Evolutionary conservation across 2,888 invertebrate genomes (phyloP).

Genomic region (Galerucella nymphaeae): DNA sequence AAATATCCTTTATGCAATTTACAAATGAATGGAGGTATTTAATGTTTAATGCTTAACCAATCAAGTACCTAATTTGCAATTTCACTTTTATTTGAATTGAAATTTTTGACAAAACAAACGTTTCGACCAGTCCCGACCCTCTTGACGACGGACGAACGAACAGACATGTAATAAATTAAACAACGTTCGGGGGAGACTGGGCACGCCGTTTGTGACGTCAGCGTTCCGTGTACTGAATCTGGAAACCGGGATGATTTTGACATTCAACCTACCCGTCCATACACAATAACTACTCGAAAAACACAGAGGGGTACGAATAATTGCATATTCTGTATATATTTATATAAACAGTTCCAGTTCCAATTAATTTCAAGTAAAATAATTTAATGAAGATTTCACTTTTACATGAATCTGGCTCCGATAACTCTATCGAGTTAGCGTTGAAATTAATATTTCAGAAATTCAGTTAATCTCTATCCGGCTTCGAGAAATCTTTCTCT

Average conservation of each 20-base stretch:
- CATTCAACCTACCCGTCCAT: slow-evolving; percentile 34
- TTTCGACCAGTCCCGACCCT: slow-evolving; percentile 23
- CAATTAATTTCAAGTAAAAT: background rate
- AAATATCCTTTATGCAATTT: no score
- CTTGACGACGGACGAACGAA: slow-evolving; percentile 51
- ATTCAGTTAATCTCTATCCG: background rate
- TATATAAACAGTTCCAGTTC: background rate
- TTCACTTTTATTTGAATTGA: background rate
- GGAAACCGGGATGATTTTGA: slow-evolving; percentile 46
- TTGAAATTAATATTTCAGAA: slow-evolving; percentile 1
- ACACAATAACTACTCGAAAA: background rate
- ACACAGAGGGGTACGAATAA: slow-evolving; percentile 11
- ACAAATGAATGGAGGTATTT: no score
- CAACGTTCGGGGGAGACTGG: slow-evolving; percentile 55
- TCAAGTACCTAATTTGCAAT: background rate
- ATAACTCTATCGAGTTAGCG: background rate
- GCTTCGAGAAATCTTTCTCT: background rate
- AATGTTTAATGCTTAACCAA: no score
- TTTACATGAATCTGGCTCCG: background rate
- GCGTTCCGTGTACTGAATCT: slow-evolving; percentile 56
- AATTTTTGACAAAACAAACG: background rate
- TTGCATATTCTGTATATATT: background rate
- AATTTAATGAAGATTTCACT: background rate
- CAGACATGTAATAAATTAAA: slow-evolving; percentile 59
- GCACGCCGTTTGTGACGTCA: slow-evolving; percentile 55